phyloP scores from a whole-genome alignment of 2,797 vertebrate species.

The Emys orbicularis region DNA sequence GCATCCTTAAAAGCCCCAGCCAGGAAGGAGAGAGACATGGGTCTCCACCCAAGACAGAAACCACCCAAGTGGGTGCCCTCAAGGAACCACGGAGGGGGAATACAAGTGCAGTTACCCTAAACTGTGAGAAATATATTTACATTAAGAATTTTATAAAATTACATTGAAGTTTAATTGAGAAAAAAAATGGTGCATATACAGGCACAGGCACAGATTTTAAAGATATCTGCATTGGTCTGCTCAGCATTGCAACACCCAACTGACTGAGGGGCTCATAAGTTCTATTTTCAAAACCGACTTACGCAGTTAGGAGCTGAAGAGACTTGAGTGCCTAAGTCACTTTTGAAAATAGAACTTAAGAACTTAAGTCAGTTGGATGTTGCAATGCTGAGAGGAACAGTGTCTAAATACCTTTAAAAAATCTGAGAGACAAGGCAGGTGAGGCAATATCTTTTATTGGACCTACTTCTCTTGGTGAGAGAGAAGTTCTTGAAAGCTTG shows the following conservation, averaged over 20 bases:
- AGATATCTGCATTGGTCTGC: no score
- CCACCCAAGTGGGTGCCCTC: no score
- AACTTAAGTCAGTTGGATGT: background rate
- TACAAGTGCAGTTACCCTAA: no score
- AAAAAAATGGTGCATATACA: background rate
- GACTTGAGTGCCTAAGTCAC: no score
- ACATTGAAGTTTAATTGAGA: background rate
- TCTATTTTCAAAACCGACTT: no score
- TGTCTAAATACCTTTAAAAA: background rate
- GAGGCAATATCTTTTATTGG: background rate
- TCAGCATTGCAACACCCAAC: no score
- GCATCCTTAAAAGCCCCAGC: background rate
- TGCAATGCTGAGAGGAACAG: background rate
- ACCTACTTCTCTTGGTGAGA: background rate
- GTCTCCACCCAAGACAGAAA: background rate
- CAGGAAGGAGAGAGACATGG: background rate
- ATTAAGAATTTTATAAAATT: background rate
- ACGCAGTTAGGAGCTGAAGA: no score
- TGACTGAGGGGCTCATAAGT: no score
- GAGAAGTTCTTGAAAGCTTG: background rate
- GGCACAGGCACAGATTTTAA: background rate
- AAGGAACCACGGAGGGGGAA: no score
- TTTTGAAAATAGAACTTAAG: background rate
- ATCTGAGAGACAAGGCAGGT: background rate
- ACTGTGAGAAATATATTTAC: no score